These are phyloP conservation scores for Lithophane leautieri DNA, from an alignment of 2,888 invertebrate genomes.

Conservation along the genomic window DNA sequence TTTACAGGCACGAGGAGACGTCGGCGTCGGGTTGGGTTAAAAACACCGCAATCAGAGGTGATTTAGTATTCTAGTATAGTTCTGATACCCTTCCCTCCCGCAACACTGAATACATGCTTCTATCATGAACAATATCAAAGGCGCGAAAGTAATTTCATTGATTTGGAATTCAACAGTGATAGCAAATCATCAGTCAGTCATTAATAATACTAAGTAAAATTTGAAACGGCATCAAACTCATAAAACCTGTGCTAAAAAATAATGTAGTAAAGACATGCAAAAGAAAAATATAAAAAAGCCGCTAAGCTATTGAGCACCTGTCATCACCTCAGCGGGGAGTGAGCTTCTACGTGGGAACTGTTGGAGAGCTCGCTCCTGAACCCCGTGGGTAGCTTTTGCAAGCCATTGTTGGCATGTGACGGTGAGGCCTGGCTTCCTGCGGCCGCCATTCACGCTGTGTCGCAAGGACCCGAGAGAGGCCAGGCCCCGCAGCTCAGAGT, in stretches of 20 bases:
- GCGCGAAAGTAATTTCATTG: not conserved
- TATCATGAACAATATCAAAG: slow-evolving; percentile 16
- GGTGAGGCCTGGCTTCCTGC: slow-evolving; percentile 73
- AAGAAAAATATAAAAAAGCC: slow-evolving; percentile 70
- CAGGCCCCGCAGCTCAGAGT: slow-evolving; percentile 76
- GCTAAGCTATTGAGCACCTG: slow-evolving; percentile 79
- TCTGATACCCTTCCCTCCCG: not conserved
- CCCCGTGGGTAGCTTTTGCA: slow-evolving; percentile 70
- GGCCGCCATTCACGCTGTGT: slow-evolving; percentile 76
- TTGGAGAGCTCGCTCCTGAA: slow-evolving; percentile 69
- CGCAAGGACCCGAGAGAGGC: slow-evolving; percentile 68
- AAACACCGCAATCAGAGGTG: not conserved
- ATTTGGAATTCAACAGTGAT: not conserved
- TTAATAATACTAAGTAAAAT: not conserved
- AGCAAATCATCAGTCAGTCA: slow-evolving; percentile 3
- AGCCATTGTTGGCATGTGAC: slow-evolving; percentile 80
- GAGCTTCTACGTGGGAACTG: slow-evolving; percentile 80
- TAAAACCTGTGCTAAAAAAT: slow-evolving; percentile 43
- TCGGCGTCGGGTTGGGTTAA: not conserved
- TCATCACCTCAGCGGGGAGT: slow-evolving; percentile 87
- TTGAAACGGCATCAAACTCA: slow-evolving; percentile 15
- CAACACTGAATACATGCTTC: not conserved
- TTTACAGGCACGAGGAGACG: not conserved
- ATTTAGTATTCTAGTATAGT: not conserved
- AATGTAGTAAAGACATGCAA: slow-evolving; percentile 57